Evolutionary conservation across 2,113 vertebrate genomes (phyloP).

Genomic region (Labeo catla): DNA sequence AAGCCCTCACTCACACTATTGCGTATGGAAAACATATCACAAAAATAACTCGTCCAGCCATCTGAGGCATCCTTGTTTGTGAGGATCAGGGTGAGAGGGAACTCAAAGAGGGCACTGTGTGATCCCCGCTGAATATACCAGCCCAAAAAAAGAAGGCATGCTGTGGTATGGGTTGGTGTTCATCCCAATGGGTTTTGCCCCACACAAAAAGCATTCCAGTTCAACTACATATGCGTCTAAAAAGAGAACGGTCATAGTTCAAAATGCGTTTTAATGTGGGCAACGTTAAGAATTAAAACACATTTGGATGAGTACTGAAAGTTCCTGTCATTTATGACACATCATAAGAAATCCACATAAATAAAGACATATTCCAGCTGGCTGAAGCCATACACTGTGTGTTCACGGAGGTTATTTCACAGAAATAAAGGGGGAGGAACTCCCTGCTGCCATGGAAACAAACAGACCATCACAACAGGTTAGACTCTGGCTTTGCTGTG

Average conservation of each 20-base stretch:
- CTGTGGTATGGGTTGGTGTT: not conserved
- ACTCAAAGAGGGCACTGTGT: conserved; percentile 32
- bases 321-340: not conserved
- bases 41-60: conserved; percentile 56
- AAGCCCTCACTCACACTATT: conserved; percentile 54
- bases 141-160: conserved; percentile 30
- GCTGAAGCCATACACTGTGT: not conserved
- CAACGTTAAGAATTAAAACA: conserved; percentile 4
- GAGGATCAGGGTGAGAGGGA: not conserved
- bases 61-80: conserved; percentile 54
- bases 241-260: not conserved
- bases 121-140: conserved; percentile 21
- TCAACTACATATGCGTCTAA: not conserved
- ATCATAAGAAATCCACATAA: conserved; percentile 16
- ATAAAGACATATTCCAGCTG: conserved; percentile 28
- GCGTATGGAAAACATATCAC: conserved; percentile 64
- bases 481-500: conserved; percentile 11
- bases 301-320: not conserved
- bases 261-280: conserved; percentile 9
- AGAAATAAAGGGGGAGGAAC: conserved; percentile 59
- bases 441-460: conserved; percentile 59
- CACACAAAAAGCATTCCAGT: conserved; percentile 16
- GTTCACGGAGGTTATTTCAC: not conserved
- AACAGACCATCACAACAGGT: conserved; percentile 48
- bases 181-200: not conserved